Evolutionary conservation across 1,140 invertebrate species (phyloP).

Genomic region (Palaemon carinicauda): DNA sequence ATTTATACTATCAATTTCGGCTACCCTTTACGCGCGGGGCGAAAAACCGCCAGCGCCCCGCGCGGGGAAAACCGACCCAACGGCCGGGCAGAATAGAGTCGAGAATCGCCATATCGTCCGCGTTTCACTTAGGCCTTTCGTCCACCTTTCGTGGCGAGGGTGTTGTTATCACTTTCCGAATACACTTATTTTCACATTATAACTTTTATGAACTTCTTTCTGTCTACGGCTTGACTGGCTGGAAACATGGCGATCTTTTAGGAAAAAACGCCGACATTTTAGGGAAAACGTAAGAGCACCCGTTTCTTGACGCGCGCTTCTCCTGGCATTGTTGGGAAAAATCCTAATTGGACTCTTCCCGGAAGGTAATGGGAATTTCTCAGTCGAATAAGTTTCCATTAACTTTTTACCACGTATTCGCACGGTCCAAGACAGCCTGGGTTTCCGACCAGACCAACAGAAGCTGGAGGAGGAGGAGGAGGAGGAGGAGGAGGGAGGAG

Average conservation of each 20-base stretch:
- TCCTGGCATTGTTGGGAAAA: constrained; percentile 56
- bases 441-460: constrained; percentile 15
- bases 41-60: not conserved
- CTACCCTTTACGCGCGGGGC: constrained; percentile 35
- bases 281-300: constrained; percentile 47
- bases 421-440: constrained; percentile 52
- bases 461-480: not conserved
- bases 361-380: constrained; percentile 59
- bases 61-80: not conserved
- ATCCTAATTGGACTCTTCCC: constrained; percentile 58
- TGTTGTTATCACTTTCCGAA: constrained; percentile 57
- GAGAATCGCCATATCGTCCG: not conserved
- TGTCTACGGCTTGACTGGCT: constrained; percentile 56
- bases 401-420: constrained; percentile 58
- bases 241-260: constrained; percentile 50
- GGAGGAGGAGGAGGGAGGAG: not conserved
- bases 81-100: not conserved
- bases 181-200: constrained; percentile 57
- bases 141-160: constrained; percentile 26
- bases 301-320: constrained; percentile 52
- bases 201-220: constrained; percentile 57
- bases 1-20: constrained; percentile 56
- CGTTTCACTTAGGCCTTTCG: not conserved
- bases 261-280: constrained; percentile 45
- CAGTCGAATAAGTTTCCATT: constrained; percentile 59